phyloP scores from a whole-genome alignment of 2,888 invertebrate species.

The Callinectes sapidus region DNA sequence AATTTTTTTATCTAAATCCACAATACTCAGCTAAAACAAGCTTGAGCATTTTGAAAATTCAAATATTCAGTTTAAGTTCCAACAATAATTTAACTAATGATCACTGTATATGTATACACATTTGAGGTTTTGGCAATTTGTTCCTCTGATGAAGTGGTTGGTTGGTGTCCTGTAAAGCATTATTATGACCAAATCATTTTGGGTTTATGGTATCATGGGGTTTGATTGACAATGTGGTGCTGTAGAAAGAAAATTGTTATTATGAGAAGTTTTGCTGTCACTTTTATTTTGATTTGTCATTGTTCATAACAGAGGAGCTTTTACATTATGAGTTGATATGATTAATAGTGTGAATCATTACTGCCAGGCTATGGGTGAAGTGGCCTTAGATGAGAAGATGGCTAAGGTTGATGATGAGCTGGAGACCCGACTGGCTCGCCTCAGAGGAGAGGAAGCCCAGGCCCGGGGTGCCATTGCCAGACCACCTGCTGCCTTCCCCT shows the following conservation, averaged over 20 bases:
- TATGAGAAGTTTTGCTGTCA: neutral
- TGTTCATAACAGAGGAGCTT: neutral
- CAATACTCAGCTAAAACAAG: too few relatives aligned
- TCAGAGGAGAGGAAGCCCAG: conserved; percentile 80
- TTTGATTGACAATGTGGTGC: neutral
- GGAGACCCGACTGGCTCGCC: conserved; percentile 74
- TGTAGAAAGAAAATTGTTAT: neutral
- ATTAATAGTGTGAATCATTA: neutral
- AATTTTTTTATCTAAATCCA: too few relatives aligned
- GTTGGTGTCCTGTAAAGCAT: too few relatives aligned
- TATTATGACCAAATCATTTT: too few relatives aligned
- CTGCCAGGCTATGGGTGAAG: conserved; percentile 72
- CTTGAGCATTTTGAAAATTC: too few relatives aligned
- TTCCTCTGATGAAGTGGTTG: too few relatives aligned
- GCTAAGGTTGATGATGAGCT: conserved; percentile 74
- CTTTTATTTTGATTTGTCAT: neutral
- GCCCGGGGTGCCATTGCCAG: conserved; percentile 52
- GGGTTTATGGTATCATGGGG: too few relatives aligned
- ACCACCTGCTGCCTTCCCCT: conserved; percentile 36
- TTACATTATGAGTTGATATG: neutral
- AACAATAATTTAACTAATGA: too few relatives aligned
- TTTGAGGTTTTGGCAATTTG: too few relatives aligned
- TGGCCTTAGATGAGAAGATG: conserved; percentile 71
- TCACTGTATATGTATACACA: too few relatives aligned
- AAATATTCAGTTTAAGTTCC: too few relatives aligned